These are phyloP conservation scores for Alitta virens DNA, from an alignment of 2,888 invertebrate species.

Conservation along the genomic window DNA sequence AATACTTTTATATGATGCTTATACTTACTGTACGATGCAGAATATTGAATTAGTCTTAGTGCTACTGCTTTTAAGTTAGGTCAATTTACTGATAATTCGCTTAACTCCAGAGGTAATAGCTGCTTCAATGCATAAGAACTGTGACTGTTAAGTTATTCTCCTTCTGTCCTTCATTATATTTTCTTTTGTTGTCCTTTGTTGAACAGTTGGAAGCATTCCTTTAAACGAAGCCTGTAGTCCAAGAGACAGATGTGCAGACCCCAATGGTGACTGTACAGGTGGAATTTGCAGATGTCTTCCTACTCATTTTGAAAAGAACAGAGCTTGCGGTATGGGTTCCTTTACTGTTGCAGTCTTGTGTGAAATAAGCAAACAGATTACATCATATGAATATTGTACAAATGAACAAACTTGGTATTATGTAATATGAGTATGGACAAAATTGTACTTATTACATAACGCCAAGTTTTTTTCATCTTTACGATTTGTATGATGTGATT, in stretches of 20 bases:
- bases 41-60: too few relatives aligned
- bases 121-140: background rate
- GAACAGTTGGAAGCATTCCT: constrained; percentile 15
- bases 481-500: too few relatives aligned
- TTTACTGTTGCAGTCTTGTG: too few relatives aligned
- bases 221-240: constrained; percentile 8
- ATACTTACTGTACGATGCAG: too few relatives aligned
- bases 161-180: background rate
- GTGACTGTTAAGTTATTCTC: background rate
- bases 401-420: too few relatives aligned
- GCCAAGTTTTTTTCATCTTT: background rate
- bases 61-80: too few relatives aligned
- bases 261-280: constrained; percentile 10
- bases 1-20: too few relatives aligned
- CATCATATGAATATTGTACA: too few relatives aligned
- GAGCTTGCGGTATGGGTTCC: constrained; percentile 22
- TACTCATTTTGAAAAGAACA: constrained; percentile 19
- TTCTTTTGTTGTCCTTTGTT: background rate
- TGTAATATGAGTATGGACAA: background rate
- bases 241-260: constrained; percentile 11
- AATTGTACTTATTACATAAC: background rate
- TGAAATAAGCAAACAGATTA: too few relatives aligned
- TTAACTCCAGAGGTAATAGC: background rate
- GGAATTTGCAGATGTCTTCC: constrained; percentile 16
- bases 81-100: background rate